Base-by-base conservation (phyloP, 2,888 invertebrate genomes). In the Athrips mouffetella region DNA sequence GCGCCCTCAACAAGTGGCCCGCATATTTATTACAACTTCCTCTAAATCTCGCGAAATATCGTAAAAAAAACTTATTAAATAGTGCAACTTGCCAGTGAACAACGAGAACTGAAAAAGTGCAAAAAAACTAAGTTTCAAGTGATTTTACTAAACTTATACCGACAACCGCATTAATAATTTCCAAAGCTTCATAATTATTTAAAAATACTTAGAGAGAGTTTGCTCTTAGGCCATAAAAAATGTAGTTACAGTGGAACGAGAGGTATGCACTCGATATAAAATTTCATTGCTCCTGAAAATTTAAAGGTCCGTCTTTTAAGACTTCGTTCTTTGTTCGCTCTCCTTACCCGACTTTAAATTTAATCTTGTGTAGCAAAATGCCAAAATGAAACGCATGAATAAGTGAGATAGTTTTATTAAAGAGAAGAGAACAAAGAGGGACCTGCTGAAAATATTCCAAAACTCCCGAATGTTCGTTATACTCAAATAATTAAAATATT, bases 1-100 rank as follows among this genome's bases (percentile, higher is more conserved):
- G 54, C 59, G 62, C 57, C 71, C 67, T 79, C 83, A 82, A 85
- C 83, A 84, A 85, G 82, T 85, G 76, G 71, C 62, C 60, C 54
- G 57, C 51, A 57, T 42, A 54, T 45, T n/a, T n/a, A n/a, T n/a
- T n/a, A n/a, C 50, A 65, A 66, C 64, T 67, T 60, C 15, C 25
- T 25, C 55, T 52, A 57, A 57, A 45, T 2, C 37, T 2, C 20
- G 41, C 45, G 45, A 45, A 48, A 45, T 46, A 55, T 53, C 55
- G 47, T 53, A 52, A 57, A 62, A 57, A 57, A 54, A 55, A 15
- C 13, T 18, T 2, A 3, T 1, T 37, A 2, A 5, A 0, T 11
- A 37, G 1, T 5, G n/a, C 10, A 21, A 21, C 33, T 21, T 6
- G 13, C 18, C 15, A 42, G 31, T 31, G 31, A 44, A 45, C 31